Base-by-base conservation (phyloP, 2,888 invertebrate species). In the Caenorhabditis becei region DNA sequence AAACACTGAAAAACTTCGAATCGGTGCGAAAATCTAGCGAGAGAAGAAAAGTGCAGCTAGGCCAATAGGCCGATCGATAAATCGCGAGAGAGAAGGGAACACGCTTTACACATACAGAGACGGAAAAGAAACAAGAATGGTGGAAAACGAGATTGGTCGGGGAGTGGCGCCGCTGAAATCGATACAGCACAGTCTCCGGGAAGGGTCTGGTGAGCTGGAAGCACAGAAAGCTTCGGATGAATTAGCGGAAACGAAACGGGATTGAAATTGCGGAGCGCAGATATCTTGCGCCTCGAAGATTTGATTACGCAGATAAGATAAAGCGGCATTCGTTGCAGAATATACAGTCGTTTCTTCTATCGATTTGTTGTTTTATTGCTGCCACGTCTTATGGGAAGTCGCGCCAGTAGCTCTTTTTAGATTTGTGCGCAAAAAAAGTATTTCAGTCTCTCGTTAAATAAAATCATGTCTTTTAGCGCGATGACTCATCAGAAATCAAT, bases 11-110 rank as follows among this genome's bases (percentile, higher is more conserved):
- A 75, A 75, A 53, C 23, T 59, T 32, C 41, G 35, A 28, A 51
- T 37, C 23, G 37, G 44, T 16, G 44, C 14, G 49, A 49, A 61
- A 26, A 37, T 58, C 28, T 28, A 35, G 51, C 11, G 44, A 59
- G 53, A 61, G 59, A 59, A 32, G 61, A 49, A 61, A 75, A 66
- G 75, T 75, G 66, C 66, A 75, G 75, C 61, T 53, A 37, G 75
- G 28, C 61, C 66, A 47, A 61, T 28, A 61, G 51, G 59, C 7
- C 66, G 59, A 75, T 75, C 75, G 51, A 75, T 75, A 66, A 61
- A 66, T 75, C 53, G 75, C 23, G 61, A 61, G 75, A 61, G 66
- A 74, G 65, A 51, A 44, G 54, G 20, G 63, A 72, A 56, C 56
- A 56, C 16, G 62, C 18, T 14, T 35, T 20, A 61, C 66, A 66